A percentile compares a stretch with the other conserved stretches of the same genome.
Conservation (phyloP, 2,113 vertebrate species). For the Psophia crepitans region DNA sequence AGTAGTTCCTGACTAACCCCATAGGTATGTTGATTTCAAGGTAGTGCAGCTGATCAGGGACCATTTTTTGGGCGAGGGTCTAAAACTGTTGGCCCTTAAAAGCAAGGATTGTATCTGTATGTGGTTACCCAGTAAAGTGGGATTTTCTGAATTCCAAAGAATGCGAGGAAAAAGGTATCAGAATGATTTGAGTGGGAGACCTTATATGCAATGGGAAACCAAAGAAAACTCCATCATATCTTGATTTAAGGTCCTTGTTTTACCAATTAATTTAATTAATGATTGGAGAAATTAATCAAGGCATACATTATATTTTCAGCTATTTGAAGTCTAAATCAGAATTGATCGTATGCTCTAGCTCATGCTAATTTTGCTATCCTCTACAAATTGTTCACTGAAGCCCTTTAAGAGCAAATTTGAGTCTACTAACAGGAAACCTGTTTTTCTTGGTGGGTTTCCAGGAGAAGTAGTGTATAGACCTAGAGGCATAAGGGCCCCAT, state of each 20-base stretch:
- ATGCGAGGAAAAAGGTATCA: neutral
- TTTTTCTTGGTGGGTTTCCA: conserved; percentile 3
- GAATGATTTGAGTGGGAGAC: neutral
- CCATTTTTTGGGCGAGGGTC: neutral
- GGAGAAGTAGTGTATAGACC: neutral
- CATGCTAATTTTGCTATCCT: neutral
- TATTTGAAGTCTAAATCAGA: neutral
- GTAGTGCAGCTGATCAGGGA: neutral
- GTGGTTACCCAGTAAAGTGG: neutral
- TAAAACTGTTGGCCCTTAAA: neutral
- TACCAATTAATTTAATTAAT: neutral
- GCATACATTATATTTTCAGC: neutral
- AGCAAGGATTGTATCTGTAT: neutral
- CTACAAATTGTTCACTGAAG: neutral
- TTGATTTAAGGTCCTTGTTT: neutral
- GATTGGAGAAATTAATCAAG: neutral
- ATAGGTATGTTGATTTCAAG: neutral
- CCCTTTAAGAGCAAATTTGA: neutral
- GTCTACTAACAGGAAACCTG: neutral
- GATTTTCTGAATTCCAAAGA: neutral
- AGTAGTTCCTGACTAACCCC: neutral
- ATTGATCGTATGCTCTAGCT: neutral
- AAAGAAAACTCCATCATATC: neutral
- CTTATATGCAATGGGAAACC: neutral
- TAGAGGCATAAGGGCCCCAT: neutral